phyloP scores from a whole-genome alignment of 2,888 invertebrate species.

The Clepsis dumicolana region DNA sequence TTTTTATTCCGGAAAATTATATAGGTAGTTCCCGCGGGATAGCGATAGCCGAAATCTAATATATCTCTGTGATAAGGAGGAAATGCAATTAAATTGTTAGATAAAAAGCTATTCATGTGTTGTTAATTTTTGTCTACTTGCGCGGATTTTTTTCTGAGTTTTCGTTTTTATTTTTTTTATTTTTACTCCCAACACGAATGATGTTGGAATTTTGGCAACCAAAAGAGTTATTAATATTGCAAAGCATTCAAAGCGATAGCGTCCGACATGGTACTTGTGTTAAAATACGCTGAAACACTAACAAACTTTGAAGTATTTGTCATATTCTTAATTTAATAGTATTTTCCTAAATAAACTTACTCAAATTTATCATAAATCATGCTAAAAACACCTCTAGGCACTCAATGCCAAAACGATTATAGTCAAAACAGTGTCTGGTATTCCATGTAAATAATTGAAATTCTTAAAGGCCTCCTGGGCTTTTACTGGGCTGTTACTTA shows the following conservation, averaged over 20 bases:
- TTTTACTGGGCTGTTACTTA: no score
- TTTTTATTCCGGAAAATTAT: no score
- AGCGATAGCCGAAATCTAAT: no score
- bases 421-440: background rate
- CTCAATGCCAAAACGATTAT: conserved; percentile 5
- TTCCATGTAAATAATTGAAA: background rate
- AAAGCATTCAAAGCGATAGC: conserved; percentile 29
- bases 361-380: background rate
- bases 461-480: background rate
- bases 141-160: conserved; percentile 7
- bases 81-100: background rate
- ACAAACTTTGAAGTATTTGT: conserved; percentile 1
- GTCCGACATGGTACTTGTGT: conserved; percentile 22
- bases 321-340: background rate
- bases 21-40: no score
- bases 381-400: background rate
- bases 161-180: conserved; percentile 8
- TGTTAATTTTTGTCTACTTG: conserved; percentile 13
- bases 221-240: conserved; percentile 29
- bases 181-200: conserved; percentile 9
- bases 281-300: conserved; percentile 14
- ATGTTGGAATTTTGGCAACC: conserved; percentile 21
- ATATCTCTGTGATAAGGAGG: no score
- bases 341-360: conserved; percentile 1
- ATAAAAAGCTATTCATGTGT: background rate